phyloP scores from a whole-genome alignment of 2,797 vertebrate species.

The Nasua narica region DNA sequence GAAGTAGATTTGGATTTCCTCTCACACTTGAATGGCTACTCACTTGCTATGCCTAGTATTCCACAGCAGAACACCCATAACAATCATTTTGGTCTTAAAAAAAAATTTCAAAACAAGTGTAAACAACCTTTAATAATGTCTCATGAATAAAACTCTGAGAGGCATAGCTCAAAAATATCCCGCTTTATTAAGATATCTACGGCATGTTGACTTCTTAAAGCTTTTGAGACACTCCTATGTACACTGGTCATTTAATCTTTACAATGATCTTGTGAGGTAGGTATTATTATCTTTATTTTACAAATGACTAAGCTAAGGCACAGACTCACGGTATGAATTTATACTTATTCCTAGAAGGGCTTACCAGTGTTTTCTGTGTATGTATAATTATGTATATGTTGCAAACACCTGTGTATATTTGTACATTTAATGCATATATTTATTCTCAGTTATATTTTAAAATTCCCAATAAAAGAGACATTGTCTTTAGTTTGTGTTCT shows the following conservation, averaged over 20 bases:
- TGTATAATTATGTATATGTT: not conserved
- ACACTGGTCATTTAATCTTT: not conserved
- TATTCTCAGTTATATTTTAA: not conserved
- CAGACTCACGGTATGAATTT: not conserved
- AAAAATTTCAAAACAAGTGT: not conserved
- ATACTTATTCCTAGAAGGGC: not conserved
- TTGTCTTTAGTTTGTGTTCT: not conserved
- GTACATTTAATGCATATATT: not conserved
- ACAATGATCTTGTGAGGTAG: not conserved
- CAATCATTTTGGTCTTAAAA: not conserved
- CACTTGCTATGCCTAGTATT: not conserved
- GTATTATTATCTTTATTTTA: not conserved
- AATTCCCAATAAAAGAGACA: not conserved
- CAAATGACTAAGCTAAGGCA: not conserved
- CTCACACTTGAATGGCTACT: not conserved
- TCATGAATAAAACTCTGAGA: not conserved
- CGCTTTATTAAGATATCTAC: not conserved
- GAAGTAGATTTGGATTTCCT: not conserved
- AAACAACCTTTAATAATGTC: not conserved
- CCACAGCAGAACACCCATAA: not conserved
- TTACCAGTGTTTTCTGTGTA: not conserved
- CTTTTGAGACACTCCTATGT: not conserved
- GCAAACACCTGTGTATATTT: not conserved
- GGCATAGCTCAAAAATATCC: not conserved
- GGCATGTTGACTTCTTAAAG: not conserved